Percentiles rank a stretch among this genome's conserved stretches.
Conservation (phyloP, 2,888 invertebrate species). For the Dioctria rufipes region DNA sequence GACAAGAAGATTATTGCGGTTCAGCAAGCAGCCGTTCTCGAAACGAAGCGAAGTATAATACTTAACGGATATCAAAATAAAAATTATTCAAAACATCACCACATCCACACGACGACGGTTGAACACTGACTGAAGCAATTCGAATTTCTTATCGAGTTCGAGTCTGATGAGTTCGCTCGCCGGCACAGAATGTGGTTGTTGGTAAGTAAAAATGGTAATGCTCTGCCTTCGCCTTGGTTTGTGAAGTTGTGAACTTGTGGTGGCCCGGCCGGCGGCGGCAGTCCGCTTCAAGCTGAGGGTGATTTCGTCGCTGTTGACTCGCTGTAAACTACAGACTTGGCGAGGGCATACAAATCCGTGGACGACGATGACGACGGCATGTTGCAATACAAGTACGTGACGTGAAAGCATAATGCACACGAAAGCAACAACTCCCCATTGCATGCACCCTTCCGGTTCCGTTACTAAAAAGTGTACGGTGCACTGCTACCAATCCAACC, state of each 20-base stretch:
- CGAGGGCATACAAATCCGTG: neutral
- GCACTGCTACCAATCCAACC: neutral
- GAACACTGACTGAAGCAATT: constrained; percentile 42
- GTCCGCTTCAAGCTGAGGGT: neutral
- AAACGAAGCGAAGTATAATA: neutral
- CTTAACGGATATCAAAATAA: neutral
- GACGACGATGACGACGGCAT: no score
- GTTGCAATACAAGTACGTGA: no score
- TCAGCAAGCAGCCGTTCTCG: neutral
- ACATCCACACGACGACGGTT: constrained; percentile 45
- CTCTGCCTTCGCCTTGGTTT: neutral
- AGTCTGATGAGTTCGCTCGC: constrained; percentile 16
- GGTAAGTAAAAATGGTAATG: constrained; percentile 9
- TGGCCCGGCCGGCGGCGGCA: no score
- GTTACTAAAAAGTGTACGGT: no score
- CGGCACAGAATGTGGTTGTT: neutral
- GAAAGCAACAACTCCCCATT: neutral
- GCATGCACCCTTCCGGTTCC: neutral
- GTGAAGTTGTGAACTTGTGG: no score
- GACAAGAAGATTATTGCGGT: no score
- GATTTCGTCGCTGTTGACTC: neutral
- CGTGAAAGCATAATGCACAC: no score
- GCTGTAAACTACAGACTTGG: neutral
- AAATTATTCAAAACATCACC: constrained; percentile 15
- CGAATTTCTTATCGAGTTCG: constrained; percentile 42